phyloP scores from a whole-genome alignment of 2,888 invertebrate species.

The Ormia ochracea region DNA sequence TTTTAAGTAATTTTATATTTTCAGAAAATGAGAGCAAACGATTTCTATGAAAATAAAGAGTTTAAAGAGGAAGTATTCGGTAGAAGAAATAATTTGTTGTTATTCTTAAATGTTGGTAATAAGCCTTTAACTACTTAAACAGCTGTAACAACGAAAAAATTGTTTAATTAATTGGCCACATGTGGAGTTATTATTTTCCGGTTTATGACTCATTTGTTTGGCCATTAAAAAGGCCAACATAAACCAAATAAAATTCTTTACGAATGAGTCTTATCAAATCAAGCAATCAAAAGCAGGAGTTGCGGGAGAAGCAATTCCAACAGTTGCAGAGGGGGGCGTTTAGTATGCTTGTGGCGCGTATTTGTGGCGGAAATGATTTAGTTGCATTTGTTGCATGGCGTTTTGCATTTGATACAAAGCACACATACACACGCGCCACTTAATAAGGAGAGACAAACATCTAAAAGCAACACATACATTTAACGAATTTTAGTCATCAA shows the following conservation, averaged over 20 bases:
- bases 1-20: neutral
- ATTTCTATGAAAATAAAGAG: neutral
- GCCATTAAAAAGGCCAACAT: neutral
- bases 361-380: constrained; percentile 57
- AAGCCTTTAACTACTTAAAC: neutral
- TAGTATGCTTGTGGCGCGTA: neutral
- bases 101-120: neutral
- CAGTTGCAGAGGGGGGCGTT: neutral
- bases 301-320: neutral
- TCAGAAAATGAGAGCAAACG: constrained; percentile 12
- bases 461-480: constrained; percentile 9
- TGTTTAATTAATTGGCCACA: constrained; percentile 11
- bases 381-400: constrained; percentile 7
- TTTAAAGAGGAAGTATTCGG: neutral
- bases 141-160: neutral
- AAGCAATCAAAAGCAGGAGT: neutral
- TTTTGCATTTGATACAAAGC: constrained; percentile 5
- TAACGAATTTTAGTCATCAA: constrained; percentile 29
- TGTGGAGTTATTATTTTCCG: constrained; percentile 20
- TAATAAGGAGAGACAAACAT: neutral
- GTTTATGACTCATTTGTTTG: constrained; percentile 27
- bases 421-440: constrained; percentile 13
- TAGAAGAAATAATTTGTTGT: neutral
- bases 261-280: constrained; percentile 20
- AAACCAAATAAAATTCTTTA: constrained; percentile 12